These are phyloP conservation scores for Leucoraja erinaceus DNA, from an alignment of 2,113 vertebrate genomes.

Conservation along the genomic window DNA sequence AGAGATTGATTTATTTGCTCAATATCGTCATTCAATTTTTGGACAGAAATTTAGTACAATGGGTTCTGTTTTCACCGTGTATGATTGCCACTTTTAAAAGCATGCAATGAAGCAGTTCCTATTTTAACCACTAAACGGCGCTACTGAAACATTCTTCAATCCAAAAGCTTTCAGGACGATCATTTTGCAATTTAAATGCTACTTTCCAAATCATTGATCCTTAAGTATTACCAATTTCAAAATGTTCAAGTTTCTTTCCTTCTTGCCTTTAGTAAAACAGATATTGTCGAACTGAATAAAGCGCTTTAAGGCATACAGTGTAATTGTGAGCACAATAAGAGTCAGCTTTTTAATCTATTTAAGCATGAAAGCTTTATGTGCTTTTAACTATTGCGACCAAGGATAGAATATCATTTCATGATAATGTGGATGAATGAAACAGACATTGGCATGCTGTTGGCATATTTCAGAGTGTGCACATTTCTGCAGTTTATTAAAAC, in stretches of 20 bases:
- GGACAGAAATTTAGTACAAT: not conserved
- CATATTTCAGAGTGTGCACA: not conserved
- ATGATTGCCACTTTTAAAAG: not conserved
- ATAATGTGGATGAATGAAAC: not conserved
- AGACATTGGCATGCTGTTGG: not conserved
- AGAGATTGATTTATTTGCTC: not conserved
- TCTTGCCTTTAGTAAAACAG: not conserved
- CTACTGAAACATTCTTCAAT: not conserved
- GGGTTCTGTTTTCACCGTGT: not conserved
- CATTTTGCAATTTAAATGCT: not conserved
- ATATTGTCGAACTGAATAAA: not conserved
- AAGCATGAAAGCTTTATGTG: not conserved
- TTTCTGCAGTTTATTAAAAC: not conserved
- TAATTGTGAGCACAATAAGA: not conserved
- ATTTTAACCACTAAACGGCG: slow-evolving; percentile 6
- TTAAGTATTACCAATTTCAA: not conserved
- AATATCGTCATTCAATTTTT: not conserved
- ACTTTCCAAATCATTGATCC: not conserved
- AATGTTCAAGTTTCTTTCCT: not conserved
- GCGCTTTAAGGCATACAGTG: not conserved
- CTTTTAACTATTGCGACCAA: not conserved
- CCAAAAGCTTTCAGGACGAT: not conserved
- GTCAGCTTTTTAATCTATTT: not conserved
- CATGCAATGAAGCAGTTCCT: not conserved
- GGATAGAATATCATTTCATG: not conserved